Evolutionary conservation across 2,888 invertebrate genomes (phyloP).

Genomic region (Luperina testacea): DNA sequence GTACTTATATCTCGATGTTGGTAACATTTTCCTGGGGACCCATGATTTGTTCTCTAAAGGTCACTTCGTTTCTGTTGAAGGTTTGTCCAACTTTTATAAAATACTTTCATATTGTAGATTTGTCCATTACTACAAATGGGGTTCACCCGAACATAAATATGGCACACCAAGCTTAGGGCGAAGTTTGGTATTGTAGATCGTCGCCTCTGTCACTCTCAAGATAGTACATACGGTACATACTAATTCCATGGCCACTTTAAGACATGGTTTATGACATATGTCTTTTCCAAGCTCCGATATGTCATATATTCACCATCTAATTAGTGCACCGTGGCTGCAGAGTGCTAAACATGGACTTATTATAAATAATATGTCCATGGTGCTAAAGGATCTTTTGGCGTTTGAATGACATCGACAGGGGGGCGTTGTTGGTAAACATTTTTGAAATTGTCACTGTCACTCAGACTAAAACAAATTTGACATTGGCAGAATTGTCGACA

Average conservation of each 20-base stretch:
- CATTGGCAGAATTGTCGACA: no score
- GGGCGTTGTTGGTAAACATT: no score
- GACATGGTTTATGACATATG: no score
- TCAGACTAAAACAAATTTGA: no score
- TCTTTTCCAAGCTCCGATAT: no score
- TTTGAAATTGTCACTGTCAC: no score
- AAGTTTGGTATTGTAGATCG: background rate
- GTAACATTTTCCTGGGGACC: constrained; percentile 20
- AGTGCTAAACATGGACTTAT: background rate
- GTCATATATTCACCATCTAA: no score
- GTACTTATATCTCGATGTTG: no score
- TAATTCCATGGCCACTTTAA: background rate
- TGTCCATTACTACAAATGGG: background rate
- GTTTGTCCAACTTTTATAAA: constrained; percentile 21
- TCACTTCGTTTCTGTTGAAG: constrained; percentile 43
- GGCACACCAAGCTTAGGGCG: background rate
- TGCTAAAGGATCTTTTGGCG: background rate
- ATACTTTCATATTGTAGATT: background rate
- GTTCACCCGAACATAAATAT: background rate
- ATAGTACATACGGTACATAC: background rate
- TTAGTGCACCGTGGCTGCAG: background rate
- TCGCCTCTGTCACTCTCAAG: background rate
- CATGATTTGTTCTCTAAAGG: constrained; percentile 33
- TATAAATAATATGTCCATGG: no score
- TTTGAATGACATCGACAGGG: background rate